Evolutionary conservation across 2,888 invertebrate species (phyloP), one percentile per base, ranked within the genome.

Genomic region (Glyphotaelius pellucidus): DNA sequence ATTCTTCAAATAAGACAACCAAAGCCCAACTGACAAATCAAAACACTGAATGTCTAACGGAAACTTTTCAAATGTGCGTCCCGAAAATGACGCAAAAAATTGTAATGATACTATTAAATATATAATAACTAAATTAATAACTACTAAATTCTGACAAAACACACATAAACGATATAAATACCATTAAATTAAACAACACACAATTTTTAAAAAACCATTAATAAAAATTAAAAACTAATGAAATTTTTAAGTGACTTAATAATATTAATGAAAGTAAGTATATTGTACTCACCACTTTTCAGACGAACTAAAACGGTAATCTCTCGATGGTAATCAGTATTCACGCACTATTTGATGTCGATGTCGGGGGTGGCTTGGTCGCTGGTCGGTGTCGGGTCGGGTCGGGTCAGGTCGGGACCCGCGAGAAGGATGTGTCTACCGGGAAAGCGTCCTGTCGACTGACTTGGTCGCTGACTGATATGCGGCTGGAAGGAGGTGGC

Each of bases 361-460:
- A 25, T 67, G 25, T 25, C 67, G 25, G 67, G 67, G 67, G 67
- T 67, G 67, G 67, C 9, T 25, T 67, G 67, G 25, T 67, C 67
- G 67, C 25, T 67, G 25, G 67, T 67, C 67, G 67, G 67, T 25
- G 25, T 67, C 9, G 25, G 67, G 52, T 52, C 52, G 52, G 52
- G 67, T 67, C 25, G 67, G 67, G 67, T 19, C 25, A 3, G 81
- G 81, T 32, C 14, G 81, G 81, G 81, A 81, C 31, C 31, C 31
- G 30, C 31, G 32, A 81, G 32, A 81, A 32, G 32, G 81, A 32
- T 81, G 81, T 81, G 81, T 81, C 81, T 81, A 31, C 31, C 31
- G 81, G 81, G 81, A 81, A 81, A 81, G 81, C 32, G 81, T 81
- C 81, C 81, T 81, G 81, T 31, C 81, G 81, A 81, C 81, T 81